Base-by-base conservation (phyloP, 2,113 vertebrate genomes). In the Cathartes aura region DNA sequence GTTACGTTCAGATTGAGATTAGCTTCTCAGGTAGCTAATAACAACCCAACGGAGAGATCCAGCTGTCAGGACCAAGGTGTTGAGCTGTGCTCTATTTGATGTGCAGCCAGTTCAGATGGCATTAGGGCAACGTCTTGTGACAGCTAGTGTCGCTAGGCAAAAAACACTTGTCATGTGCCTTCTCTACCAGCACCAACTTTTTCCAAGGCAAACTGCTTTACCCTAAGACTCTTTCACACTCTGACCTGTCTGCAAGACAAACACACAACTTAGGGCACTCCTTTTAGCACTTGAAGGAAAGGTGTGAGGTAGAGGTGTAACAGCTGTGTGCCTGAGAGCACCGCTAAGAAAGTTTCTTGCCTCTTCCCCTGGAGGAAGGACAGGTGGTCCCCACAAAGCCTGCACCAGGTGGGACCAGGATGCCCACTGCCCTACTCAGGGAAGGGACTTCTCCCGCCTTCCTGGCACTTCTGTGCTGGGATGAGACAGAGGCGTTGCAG, bases 391-490 rank as follows among this genome's bases (percentile, higher is more conserved):
- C 26, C 56, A 50, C 3, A 2, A 70, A 83, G 85, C 48, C 4
- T 10, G 30, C 29, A 32, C 36, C 82, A 80, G 87, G 81, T 42
- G 87, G 76, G 74, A 70, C 16, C 29, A 26, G 76, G 48, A 60
- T 22, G 81, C 79, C 48, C 70, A n/a, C 78, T 7, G 2, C 70
- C 59, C 8, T 32, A 2, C 60, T n/a, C 2, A 0, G 29, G 36
- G 11, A 48, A 68, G 22, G 29, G 74, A 38, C 22, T 40, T 50
- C 71, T 72, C 48, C 53, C 18, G 7, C 45, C 32, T 52, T n/a
- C 4, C 30, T 2, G 8, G 23, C 18, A 6, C 81, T 9, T 38
- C 64, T 12, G 1, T 1, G 20, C 34, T 15, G 5, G 36, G 27
- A 71, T 2, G 20, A 70, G 47, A 24, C 42, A 42, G 70, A 27